These are phyloP conservation scores for Jacana jacana DNA, from an alignment of 2,113 vertebrate genomes.

Conservation along the genomic window DNA sequence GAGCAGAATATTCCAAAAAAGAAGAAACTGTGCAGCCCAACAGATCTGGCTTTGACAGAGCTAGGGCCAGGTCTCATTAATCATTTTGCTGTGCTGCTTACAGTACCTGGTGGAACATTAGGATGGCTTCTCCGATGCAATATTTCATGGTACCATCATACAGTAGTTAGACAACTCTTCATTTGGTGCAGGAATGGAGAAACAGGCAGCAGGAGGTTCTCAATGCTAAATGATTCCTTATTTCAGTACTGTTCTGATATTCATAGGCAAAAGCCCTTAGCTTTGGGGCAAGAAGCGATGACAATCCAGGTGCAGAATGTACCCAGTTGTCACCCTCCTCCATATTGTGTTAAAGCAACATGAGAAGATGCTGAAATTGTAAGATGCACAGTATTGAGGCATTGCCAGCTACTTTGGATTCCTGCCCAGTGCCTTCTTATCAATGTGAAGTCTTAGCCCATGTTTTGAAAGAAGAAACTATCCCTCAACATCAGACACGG, in stretches of 20 bases:
- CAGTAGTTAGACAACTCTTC: neutral
- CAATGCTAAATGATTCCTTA: neutral
- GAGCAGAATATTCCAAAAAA: slow-evolving; percentile 56
- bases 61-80: neutral
- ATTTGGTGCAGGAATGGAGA: neutral
- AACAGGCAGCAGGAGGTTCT: neutral
- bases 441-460: neutral
- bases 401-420: neutral
- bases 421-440: neutral
- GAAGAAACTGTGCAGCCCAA: slow-evolving; percentile 12
- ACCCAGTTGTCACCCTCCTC: neutral
- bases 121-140: neutral
- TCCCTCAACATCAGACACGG: neutral
- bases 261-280: neutral
- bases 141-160: neutral
- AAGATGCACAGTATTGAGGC: fast-evolving
- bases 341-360: neutral
- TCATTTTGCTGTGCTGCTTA: neutral
- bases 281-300: neutral
- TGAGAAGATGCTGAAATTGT: neutral
- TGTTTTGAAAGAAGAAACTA: neutral
- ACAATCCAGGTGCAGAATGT: neutral
- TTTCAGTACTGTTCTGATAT: neutral
- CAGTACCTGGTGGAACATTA: neutral
- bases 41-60: slow-evolving; percentile 7